Evolutionary conservation across 2,888 invertebrate species (phyloP), one percentile per base, ranked within the genome.

Genomic region (Hemithea aestivaria): DNA sequence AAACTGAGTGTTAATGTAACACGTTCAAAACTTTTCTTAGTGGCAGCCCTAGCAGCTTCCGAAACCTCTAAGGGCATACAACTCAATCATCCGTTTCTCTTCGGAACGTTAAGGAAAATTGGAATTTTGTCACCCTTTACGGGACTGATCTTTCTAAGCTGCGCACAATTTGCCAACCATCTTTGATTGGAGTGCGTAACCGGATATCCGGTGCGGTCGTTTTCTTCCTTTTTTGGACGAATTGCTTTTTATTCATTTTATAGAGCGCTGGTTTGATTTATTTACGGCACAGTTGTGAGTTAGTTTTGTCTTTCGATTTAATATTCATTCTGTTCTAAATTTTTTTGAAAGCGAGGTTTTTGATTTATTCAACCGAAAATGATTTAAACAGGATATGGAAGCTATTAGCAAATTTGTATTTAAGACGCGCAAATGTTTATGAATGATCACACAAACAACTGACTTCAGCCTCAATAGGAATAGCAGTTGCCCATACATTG

Each of bases 121-220:
- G 77, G 73, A 74, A 73, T 77, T 67, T 75, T 72, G 75, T 77
- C 79, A 71, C 74, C 78, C 72, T 73, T 73, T 70, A 62, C 66
- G 62, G 66, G 66, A 70, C 60, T 74, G 77, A 79, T 78, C 75
- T 73, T 72, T 73, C 65, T 62, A 69, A 69, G 73, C 71, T 72
- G 67, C 65, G 62, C 57, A 56, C 72, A 71, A 76, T 77, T 75
- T 68, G 66, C 65, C 69, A 70, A 69, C 74, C 74, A 71, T 72
- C 74, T 77, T 73, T 78, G 77, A 78, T 77, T 79, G 70, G 65
- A 72, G 63, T 67, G 63, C 72, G 76, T 73, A 71, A 76, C 72
- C 62, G 78, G 78, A 78, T 78, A 77, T 75, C 73, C 73, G 66
- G 59, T 31, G 61, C 51, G 62, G 71, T 70, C 67, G 66, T 71